Evolutionary conservation across 2,113 vertebrate genomes (phyloP).

Genomic region (Megaptera novaeangliae): DNA sequence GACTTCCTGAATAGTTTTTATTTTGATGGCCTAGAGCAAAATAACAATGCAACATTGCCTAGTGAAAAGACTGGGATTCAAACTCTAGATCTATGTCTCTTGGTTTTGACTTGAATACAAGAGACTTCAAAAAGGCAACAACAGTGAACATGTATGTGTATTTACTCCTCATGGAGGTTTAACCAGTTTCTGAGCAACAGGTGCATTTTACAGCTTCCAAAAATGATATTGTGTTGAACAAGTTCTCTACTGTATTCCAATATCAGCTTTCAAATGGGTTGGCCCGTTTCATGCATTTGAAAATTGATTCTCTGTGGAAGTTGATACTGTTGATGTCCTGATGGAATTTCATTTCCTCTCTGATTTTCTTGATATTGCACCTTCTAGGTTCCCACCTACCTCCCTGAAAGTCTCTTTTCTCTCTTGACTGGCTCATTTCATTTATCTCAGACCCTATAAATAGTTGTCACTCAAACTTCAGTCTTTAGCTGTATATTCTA

Average conservation of each 20-base stretch:
- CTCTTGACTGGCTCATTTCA: neutral
- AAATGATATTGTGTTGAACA: neutral
- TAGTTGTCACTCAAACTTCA: neutral
- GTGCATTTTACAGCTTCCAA: neutral
- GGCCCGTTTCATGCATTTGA: neutral
- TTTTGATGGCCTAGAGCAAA: slow-evolving; percentile 38
- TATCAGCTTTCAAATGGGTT: neutral
- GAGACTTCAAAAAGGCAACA: neutral
- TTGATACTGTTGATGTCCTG: neutral
- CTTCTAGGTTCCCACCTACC: neutral
- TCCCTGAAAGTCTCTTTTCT: neutral
- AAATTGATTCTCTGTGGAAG: neutral
- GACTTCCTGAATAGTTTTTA: neutral
- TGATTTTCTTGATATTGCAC: neutral
- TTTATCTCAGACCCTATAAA: neutral
- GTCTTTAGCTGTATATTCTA: neutral
- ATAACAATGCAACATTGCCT: neutral
- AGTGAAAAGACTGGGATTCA: neutral
- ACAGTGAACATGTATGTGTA: neutral
- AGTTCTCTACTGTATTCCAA: neutral
- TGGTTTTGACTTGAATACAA: neutral
- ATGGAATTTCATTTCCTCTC: neutral
- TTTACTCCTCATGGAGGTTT: neutral
- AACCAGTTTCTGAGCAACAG: neutral
- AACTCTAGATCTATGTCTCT: neutral